A percentile compares a stretch with the other conserved stretches of the same genome.
phyloP scores from a whole-genome alignment of 2,113 vertebrate genomes.

The Columba livia region DNA sequence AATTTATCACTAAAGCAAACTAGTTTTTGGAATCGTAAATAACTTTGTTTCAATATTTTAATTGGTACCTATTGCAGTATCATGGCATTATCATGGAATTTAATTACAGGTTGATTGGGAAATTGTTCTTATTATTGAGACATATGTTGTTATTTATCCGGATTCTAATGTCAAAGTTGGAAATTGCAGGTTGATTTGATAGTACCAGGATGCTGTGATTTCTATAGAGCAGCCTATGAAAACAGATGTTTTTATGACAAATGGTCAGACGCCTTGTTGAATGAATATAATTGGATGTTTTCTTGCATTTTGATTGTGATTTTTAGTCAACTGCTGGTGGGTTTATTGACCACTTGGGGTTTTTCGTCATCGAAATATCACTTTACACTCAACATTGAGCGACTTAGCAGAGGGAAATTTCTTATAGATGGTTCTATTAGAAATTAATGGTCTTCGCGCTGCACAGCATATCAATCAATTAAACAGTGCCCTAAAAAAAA shows the following conservation, averaged over 20 bases:
- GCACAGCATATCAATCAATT: not conserved
- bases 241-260: not conserved
- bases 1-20: not conserved
- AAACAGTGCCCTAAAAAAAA: not conserved
- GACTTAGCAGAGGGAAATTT: constrained; percentile 22
- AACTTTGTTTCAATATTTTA: not conserved
- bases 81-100: accelerated
- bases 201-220: not conserved
- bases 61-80: not conserved
- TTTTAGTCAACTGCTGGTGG: constrained; percentile 21
- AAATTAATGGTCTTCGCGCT: not conserved
- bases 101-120: not conserved
- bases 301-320: not conserved
- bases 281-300: not conserved
- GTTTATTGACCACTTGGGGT: not conserved
- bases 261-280: not conserved
- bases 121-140: not conserved
- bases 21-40: not conserved
- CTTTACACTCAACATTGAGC: not conserved
- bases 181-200: not conserved
- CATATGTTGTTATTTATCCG: not conserved
- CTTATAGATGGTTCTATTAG: constrained; percentile 35
- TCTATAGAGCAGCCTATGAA: not conserved
- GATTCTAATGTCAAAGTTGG: not conserved
- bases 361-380: not conserved